phyloP scores from a whole-genome alignment of 2,888 invertebrate genomes.

The Cyrtodaria siliqua region DNA sequence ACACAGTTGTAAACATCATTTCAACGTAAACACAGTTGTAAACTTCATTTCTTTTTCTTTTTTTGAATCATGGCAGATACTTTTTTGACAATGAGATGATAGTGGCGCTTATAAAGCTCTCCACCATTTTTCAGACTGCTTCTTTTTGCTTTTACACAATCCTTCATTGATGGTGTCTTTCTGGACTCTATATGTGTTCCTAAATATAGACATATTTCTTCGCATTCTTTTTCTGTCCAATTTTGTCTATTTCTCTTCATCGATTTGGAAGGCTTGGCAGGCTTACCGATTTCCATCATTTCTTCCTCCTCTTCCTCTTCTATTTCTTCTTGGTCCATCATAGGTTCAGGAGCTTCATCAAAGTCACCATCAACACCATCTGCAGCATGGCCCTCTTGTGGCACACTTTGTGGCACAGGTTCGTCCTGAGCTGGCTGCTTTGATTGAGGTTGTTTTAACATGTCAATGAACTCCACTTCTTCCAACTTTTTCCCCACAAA shows the following conservation, averaged over 20 bases:
- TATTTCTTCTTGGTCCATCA: conserved; percentile 4
- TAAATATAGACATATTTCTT: conserved; percentile 27
- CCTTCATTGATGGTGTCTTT: too few relatives aligned
- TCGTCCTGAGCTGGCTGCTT: neutral
- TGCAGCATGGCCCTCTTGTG: conserved; percentile 4
- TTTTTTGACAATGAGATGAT: too few relatives aligned
- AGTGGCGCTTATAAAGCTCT: too few relatives aligned
- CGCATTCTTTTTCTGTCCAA: conserved; percentile 29
- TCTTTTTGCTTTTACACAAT: too few relatives aligned
- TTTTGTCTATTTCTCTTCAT: conserved; percentile 7
- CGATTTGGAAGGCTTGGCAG: conserved; percentile 10
- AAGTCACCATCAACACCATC: neutral
- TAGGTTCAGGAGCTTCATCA: neutral
- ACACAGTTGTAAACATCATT: too few relatives aligned
- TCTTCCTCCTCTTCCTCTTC: conserved; percentile 9
- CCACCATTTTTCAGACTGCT: too few relatives aligned
- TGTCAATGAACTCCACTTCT: conserved; percentile 12
- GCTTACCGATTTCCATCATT: neutral
- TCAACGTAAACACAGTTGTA: too few relatives aligned
- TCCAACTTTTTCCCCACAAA: conserved; percentile 23
- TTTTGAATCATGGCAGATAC: too few relatives aligned
- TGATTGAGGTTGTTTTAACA: neutral
- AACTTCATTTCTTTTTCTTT: too few relatives aligned
- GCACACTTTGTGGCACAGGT: too few relatives aligned
- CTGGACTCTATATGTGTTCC: conserved; percentile 8